These are phyloP conservation scores for Heliconius himera DNA, from an alignment of 1,140 invertebrate genomes.

Conservation along the genomic window DNA sequence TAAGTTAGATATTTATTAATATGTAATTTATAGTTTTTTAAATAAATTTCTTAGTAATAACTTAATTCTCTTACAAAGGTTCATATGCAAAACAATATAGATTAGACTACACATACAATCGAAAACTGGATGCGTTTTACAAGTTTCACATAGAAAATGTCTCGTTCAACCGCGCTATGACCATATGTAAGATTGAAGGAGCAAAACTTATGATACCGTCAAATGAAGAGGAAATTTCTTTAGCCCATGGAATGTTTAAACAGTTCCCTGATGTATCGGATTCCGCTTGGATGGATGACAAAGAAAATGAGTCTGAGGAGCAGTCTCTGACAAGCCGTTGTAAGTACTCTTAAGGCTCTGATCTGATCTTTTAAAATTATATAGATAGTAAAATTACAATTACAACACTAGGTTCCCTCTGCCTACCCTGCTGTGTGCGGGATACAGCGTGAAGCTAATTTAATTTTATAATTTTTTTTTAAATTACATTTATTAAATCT, in stretches of 20 bases:
- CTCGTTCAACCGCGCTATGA: background rate
- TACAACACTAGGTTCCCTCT: too few relatives aligned
- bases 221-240: slow-evolving; percentile 43
- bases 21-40: background rate
- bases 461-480: too few relatives aligned
- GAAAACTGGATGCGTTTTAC: slow-evolving; percentile 56
- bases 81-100: slow-evolving; percentile 45
- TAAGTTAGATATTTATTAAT: background rate
- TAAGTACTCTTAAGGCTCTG: background rate
- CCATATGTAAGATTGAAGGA: slow-evolving; percentile 47
- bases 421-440: too few relatives aligned
- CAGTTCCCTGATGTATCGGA: slow-evolving; percentile 55
- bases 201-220: slow-evolving; percentile 43
- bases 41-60: background rate
- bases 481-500: too few relatives aligned
- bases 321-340: background rate
- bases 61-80: background rate
- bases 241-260: slow-evolving; percentile 58
- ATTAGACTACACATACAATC: slow-evolving; percentile 55
- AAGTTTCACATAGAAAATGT: slow-evolving; percentile 53
- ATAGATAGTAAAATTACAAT: too few relatives aligned
- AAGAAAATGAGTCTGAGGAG: slow-evolving; percentile 35
- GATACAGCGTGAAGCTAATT: too few relatives aligned
- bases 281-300: slow-evolving; percentile 44
- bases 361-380: background rate